Percentiles rank a stretch among this genome's conserved stretches.
Conservation (phyloP, 2,797 vertebrate species). For the Limosa lapponica region DNA sequence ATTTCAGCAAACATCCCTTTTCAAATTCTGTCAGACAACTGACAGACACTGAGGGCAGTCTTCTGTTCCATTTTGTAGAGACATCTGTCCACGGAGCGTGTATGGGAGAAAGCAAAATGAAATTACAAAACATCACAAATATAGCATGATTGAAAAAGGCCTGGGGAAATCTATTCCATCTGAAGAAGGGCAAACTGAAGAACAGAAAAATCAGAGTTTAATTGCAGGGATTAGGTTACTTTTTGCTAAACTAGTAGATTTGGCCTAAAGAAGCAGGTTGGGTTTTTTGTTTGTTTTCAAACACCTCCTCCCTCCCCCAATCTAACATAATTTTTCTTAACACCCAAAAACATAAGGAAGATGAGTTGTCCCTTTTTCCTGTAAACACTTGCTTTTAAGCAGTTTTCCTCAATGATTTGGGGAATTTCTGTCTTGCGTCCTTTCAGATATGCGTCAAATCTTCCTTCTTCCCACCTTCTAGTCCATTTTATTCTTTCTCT, state of each 20-base stretch:
- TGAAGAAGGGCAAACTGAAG: conserved; percentile 1
- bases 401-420: background rate
- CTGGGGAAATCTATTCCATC: background rate
- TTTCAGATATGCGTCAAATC: background rate
- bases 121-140: conserved; percentile 14
- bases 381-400: background rate
- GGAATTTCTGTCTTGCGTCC: background rate
- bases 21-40: background rate
- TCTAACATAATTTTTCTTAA: background rate
- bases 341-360: background rate
- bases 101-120: background rate
- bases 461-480: background rate
- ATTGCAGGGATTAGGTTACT: background rate
- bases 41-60: background rate
- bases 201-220: conserved; percentile 2
- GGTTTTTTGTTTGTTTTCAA: background rate
- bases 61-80: conserved; percentile 5
- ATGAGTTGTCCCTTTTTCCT: background rate
- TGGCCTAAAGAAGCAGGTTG: background rate
- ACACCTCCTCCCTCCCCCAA: background rate
- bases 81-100: background rate
- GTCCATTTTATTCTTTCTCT: background rate
- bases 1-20: background rate
- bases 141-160: background rate
- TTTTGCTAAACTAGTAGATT: background rate